Evolutionary conservation across 1,140 invertebrate genomes (phyloP).

Genomic region (Rhyacophila brunnea): DNA sequence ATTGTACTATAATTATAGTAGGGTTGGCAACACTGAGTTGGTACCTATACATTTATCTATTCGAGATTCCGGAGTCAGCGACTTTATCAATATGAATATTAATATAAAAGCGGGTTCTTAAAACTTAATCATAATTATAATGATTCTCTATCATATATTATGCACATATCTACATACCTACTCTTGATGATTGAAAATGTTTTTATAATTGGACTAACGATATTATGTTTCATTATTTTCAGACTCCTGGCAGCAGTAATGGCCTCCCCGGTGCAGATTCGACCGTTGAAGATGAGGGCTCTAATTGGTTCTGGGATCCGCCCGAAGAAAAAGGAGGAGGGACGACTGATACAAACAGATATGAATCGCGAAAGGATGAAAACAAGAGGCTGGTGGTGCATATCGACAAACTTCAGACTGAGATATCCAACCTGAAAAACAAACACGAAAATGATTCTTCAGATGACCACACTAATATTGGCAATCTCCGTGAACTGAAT

Average conservation of each 20-base stretch:
- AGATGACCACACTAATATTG: slow-evolving; percentile 33
- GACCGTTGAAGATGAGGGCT: slow-evolving; percentile 19
- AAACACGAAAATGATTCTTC: slow-evolving; percentile 33
- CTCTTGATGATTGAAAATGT: too few relatives aligned
- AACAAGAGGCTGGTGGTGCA: slow-evolving; percentile 8
- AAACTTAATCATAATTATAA: too few relatives aligned
- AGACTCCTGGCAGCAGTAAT: slow-evolving; percentile 3
- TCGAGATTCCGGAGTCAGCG: too few relatives aligned
- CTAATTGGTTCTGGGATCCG: slow-evolving; percentile 34
- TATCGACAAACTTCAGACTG: slow-evolving; percentile 19
- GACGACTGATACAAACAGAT: neutral
- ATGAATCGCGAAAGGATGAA: slow-evolving; percentile 1
- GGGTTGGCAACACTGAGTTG: too few relatives aligned
- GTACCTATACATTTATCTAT: too few relatives aligned
- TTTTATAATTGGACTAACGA: too few relatives aligned
- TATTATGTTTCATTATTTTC: neutral
- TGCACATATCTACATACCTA: too few relatives aligned
- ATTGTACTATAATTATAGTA: too few relatives aligned
- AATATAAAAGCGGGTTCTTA: too few relatives aligned
- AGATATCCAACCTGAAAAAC: slow-evolving; percentile 48
- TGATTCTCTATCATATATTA: too few relatives aligned
- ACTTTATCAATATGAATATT: too few relatives aligned
- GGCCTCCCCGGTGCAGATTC: neutral
- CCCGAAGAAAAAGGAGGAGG: slow-evolving; percentile 18
- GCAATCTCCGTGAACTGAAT: slow-evolving; percentile 43